Evolutionary conservation across 2,888 invertebrate genomes (phyloP), one percentile per base, ranked within the genome.

Genomic region (Ochropleura leucogaster): DNA sequence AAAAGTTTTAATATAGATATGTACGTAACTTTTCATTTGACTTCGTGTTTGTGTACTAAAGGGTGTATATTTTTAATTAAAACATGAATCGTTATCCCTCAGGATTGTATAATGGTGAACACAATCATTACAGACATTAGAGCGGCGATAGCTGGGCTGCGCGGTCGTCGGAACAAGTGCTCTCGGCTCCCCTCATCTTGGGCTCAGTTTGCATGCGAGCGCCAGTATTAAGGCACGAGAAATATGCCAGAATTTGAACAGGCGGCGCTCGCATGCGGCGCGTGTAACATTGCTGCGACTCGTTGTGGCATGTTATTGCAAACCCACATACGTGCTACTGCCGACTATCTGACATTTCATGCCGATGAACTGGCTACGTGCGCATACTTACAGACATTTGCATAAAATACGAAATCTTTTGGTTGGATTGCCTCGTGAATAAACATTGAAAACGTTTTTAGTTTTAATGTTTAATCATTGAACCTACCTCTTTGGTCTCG

Each of bases 301-400:
- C 95, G 92, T 94, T 94, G 95, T 93, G 96, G 96, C 95, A 95
- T 96, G 96, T 96, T 96, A 96, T 96, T 96, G 95, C 96, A 94
- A 95, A 95, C 94, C 95, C 94, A 93, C 95, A 95, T 95, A 96
- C 95, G 94, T 94, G 93, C 91, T 91, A 86, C 92, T 90, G 92
- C 93, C 92, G 94, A 94, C 94, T 95, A 93, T 94, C 95, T 94
- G 95, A 95, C 95, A 95, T 95, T 96, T 96, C 95, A 95, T 95
- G 93, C 95, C 95, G 92, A 95, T 96, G 95, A 95, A 94, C 94
- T 90, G 90, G 90, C 92, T 93, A 91, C 93, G 94, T 92, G 92
- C 90, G 89, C 93, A 93, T 94, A 92, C 92, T 94, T 92, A 88
- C 89, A 86, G 84, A 89, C 89, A 92, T 93, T 92, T 91, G 91